phyloP scores from a whole-genome alignment of 2,888 invertebrate genomes.

The Euproctis similis region DNA sequence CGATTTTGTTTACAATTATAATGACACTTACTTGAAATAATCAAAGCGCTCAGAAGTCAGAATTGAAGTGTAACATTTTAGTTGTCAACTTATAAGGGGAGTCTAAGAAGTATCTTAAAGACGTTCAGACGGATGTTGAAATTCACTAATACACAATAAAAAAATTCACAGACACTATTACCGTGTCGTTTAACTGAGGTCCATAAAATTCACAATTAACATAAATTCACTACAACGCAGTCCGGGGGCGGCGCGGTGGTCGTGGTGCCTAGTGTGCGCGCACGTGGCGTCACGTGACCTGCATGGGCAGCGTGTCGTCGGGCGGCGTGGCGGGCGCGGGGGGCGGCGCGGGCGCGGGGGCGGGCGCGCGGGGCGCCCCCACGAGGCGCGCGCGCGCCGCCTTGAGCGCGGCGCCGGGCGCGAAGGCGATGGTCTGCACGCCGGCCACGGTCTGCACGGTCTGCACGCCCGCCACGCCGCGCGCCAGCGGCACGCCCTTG shows the following conservation, averaged over 20 bases:
- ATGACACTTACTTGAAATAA: too few relatives aligned
- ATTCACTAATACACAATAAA: too few relatives aligned
- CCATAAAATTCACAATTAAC: too few relatives aligned
- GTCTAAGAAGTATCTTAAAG: too few relatives aligned
- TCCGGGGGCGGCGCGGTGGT: not conserved
- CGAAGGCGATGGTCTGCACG: conserved; percentile 14
- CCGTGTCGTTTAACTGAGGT: too few relatives aligned
- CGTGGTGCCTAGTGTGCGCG: not conserved
- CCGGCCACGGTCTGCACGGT: conserved; percentile 45
- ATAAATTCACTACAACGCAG: not conserved
- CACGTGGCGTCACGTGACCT: conserved; percentile 62
- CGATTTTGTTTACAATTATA: too few relatives aligned
- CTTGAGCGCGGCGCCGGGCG: conserved; percentile 11
- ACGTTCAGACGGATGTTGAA: too few relatives aligned
- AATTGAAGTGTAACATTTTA: too few relatives aligned
- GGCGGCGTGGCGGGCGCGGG: conserved; percentile 20
- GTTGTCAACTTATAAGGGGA: too few relatives aligned
- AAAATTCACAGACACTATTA: too few relatives aligned
- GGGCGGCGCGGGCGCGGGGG: conserved; percentile 6
- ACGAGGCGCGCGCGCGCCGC: conserved; percentile 8
- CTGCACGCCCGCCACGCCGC: conserved; percentile 6
- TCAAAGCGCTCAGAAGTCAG: too few relatives aligned
- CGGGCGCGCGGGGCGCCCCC: conserved; percentile 12
- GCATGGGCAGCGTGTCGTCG: conserved; percentile 58
- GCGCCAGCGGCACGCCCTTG: conserved; percentile 13